Conservation (phyloP, 2,797 vertebrate species). For the Carcharodon carcharias region DNA sequence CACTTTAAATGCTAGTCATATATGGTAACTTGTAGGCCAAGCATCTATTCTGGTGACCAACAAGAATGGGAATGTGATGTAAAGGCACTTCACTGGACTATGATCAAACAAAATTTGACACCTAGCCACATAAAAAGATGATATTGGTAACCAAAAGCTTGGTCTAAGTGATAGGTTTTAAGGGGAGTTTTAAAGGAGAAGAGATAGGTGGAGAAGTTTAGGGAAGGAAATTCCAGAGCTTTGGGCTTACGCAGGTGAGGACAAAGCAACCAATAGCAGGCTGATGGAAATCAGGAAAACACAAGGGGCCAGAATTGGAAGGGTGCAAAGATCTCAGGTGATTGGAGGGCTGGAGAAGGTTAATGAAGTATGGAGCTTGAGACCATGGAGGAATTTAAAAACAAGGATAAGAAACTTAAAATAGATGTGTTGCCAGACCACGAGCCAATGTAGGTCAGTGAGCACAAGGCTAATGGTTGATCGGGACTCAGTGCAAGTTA, state of each 20-base stretch:
- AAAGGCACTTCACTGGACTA: background rate
- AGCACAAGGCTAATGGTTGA: background rate
- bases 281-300: background rate
- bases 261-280: background rate
- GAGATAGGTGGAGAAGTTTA: background rate
- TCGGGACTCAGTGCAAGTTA: background rate
- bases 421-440: background rate
- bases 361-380: background rate
- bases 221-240: background rate
- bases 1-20: background rate
- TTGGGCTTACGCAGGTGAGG: background rate
- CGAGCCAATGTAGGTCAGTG: background rate
- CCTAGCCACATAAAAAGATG: background rate
- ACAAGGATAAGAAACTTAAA: background rate
- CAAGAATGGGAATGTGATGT: background rate
- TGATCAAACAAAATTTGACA: background rate
- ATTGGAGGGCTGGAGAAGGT: background rate
- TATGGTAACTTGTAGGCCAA: background rate
- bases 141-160: background rate
- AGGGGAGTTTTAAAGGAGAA: background rate
- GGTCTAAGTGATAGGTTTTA: background rate
- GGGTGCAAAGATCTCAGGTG: background rate
- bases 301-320: background rate
- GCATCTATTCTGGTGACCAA: background rate
- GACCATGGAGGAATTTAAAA: background rate